Base-by-base conservation (phyloP, 1,140 invertebrate genomes). In the Adoxophyes honmai region DNA sequence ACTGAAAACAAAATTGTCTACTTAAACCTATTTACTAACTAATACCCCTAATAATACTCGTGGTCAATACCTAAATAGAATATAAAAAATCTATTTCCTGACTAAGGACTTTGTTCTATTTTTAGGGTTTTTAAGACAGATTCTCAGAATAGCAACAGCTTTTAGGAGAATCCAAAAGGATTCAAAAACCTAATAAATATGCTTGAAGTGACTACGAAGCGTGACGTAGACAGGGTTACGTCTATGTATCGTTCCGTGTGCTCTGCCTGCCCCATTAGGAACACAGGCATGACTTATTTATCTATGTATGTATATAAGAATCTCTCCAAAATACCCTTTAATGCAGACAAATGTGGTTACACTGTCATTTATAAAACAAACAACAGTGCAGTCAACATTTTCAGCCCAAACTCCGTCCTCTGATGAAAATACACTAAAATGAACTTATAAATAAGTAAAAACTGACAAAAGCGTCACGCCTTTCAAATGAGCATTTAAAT, bases 21-120 rank as follows among this genome's bases (percentile, higher is more conserved):
- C 82, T 86, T 86, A 86, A 62, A 75, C 62, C 77, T 83, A 82
- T 39, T 48, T 77, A 77, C 68, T 15, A 38, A 56, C 56, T 72
- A 75, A 68, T 73, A 62, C 59, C 60, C 48, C 77, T 86, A 83
- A 72, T 86, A 83, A 83, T 83, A 83, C 78, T 81, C 62, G 48
- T 60, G 42, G 34, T 70, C 68, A 74, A 72, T 70, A 70, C 63
- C 66, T 72, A 70, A 28, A 66, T 59, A 66, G 52, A 52, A 64
- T 44, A 57, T 48, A 53, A 59, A 38, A 37, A 53, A 39, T 8
- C 11, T 18, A 37, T 56, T 52, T 51, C 54, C 21, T 28, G 38
- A 54, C 28, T 62, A 59, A 36, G 55, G 42, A 67, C 39, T 68
- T 74, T 67, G 66, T 65, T 67, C 62, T 48, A n/a, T n/a, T 15